Base-by-base conservation (phyloP, 2,797 vertebrate genomes). In the Sebastes diaconus region DNA sequence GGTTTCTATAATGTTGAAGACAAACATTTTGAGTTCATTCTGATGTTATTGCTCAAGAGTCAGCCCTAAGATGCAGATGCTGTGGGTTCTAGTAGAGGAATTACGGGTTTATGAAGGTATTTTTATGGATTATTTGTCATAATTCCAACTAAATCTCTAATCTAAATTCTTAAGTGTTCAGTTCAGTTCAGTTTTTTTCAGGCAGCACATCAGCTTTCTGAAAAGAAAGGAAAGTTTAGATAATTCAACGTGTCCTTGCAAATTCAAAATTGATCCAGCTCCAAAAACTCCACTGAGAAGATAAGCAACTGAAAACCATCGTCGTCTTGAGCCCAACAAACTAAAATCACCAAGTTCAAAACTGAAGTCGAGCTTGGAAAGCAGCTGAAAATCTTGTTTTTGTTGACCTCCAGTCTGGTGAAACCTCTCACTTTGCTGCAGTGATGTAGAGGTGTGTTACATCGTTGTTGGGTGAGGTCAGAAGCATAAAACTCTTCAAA, bases 221-320 rank as follows among this genome's bases (percentile, higher is more conserved):
- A 39, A 39, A 39, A 39, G 36, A 39, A 39, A 14, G 16, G 25
- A 32, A 63, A 4, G n/a, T 55, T 68, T 55, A 59, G 24, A 42
- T n/a, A n/a, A 27, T 59, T 25, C 16, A 55, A 25, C 0, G 5
- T n/a, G 0, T 39, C 10, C 6, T n/a, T 27, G 6, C 0, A 42
- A 59, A 42, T 12, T 46, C 20, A 22, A 46, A 60, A n/a, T 3
- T 9, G 9, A 69, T 24, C 12, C 3, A 32, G 46, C 16, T 39
- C 10, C 32, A 24, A 12, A 39, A 22, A 54, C 24, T 0, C 10
- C 27, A 20, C 11, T 60, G 20, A 30, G 27, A 60, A 52, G 66
- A 67, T 8, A 8, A 25, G 3, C 52, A 0, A n/a, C 18, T n/a
- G 20, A 46, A 39, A 36, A 46, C 4, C 7, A 14, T 3, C 3